A percentile compares a stretch with the other conserved stretches of the same genome.
phyloP scores from a whole-genome alignment of 2,888 invertebrate genomes.

The Sarcophaga variegata region DNA sequence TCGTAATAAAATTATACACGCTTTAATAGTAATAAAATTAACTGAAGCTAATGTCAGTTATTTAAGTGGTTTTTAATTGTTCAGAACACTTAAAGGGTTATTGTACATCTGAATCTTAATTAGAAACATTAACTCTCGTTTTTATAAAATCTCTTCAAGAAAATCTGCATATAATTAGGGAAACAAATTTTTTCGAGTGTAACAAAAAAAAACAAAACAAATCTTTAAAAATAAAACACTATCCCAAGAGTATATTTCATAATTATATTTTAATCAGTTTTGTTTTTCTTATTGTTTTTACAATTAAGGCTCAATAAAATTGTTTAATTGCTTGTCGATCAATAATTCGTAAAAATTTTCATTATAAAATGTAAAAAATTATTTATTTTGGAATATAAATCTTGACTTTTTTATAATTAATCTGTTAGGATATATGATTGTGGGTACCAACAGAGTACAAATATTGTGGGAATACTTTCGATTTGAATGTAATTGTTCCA shows the following conservation, averaged over 20 bases:
- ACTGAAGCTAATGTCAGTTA: neutral
- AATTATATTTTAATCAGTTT: neutral
- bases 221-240: neutral
- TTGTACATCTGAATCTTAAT: too few relatives aligned
- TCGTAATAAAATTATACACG: neutral
- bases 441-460: neutral
- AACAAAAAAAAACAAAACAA: neutral
- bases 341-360: too few relatives aligned
- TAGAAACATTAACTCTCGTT: too few relatives aligned
- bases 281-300: neutral
- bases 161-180: too few relatives aligned
- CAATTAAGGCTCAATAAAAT: conserved; percentile 8
- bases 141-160: too few relatives aligned
- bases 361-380: too few relatives aligned
- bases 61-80: too few relatives aligned
- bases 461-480: neutral
- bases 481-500: too few relatives aligned
- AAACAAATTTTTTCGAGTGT: neutral
- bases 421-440: too few relatives aligned
- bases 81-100: too few relatives aligned
- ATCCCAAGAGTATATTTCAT: neutral
- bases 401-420: too few relatives aligned
- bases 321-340: neutral
- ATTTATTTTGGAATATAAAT: too few relatives aligned
- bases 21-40: neutral